A percentile compares a stretch with the other conserved stretches of the same genome.
phyloP scores from a whole-genome alignment of 1,140 invertebrate genomes.

The Pteromalus puparum region DNA sequence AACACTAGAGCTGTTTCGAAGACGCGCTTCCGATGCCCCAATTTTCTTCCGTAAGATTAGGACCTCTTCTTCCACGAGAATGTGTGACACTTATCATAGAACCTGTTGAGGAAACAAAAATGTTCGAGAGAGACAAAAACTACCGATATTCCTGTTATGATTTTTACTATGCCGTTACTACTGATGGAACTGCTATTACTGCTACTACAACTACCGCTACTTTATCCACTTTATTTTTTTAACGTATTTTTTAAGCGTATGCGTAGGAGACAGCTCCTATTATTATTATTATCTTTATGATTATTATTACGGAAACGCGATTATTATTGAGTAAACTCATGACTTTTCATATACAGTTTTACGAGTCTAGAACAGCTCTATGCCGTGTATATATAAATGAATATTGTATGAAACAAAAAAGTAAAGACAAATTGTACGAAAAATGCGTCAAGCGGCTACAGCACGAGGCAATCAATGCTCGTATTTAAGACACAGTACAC shows the following conservation, averaged over 20 bases:
- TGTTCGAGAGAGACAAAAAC: neutral
- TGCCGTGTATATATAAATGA: constrained; percentile 69
- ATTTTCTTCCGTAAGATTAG: constrained; percentile 37
- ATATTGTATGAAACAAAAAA: constrained; percentile 58
- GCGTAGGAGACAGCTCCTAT: constrained; percentile 38
- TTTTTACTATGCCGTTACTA: neutral
- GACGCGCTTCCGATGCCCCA: constrained; percentile 39
- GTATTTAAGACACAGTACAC: constrained; percentile 31
- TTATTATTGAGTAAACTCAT: constrained; percentile 50
- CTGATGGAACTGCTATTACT: constrained; percentile 25
- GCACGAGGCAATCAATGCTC: constrained; percentile 61
- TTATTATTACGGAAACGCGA: constrained; percentile 32
- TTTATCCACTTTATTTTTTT: constrained; percentile 42
- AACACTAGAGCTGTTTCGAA: constrained; percentile 51
- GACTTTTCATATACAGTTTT: constrained; percentile 48
- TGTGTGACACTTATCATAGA: neutral
- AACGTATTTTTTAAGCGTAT: constrained; percentile 44
- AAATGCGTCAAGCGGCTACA: constrained; percentile 46
- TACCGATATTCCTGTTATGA: constrained; percentile 3
- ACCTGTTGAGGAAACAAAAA: neutral
- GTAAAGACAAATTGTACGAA: constrained; percentile 49
- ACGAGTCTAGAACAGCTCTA: constrained; percentile 69
- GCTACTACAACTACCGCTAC: constrained; percentile 11
- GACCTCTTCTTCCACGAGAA: constrained; percentile 35
- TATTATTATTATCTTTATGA: constrained; percentile 43